Base-by-base conservation (phyloP, 2,113 vertebrate genomes). In the Melanerpes aurifrons region DNA sequence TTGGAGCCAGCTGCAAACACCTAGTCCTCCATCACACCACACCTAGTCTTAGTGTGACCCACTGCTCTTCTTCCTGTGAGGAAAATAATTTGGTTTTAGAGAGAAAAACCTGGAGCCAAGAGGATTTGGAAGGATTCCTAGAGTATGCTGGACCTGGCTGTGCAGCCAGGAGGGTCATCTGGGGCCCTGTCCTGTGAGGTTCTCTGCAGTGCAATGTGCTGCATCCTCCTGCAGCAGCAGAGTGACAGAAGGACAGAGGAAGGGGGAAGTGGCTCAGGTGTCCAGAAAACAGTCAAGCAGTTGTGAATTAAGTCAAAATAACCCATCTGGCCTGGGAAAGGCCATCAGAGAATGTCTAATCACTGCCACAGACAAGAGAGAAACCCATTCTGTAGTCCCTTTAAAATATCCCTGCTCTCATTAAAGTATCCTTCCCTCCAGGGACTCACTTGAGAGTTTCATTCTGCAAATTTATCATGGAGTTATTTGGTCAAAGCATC, bases 241-340 rank as follows among this genome's bases (percentile, higher is more conserved):
- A 83, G 32, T 16, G 68, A 87, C 92, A 92, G 87, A 92, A 94
- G 92, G 86, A 48, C 48, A 86, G 56, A 92, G 67, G 81, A 76
- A 82, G 87, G 31, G 67, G 47, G 77, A 95, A 87, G 82, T 68
- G 85, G 87, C 82, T 93, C 78, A 26, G 69, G 91, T 92, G 75
- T 73, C 89, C 84, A 77, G 59, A 87, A 79, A 80, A 74, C 75
- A 83, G 84, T 29, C 87, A 87, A 45, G 62, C 1, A 0, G 48
- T 58, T 95, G 79, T 82, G 89, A 92, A 74, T 92, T 94, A 94
- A 94, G 66, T 86, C 53, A 76, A 72, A 78, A 86, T 71, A 89
- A 89, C 91, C 93, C 93, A 95, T 92, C 87, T 95, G 95, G 89
- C 64, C 54, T 82, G 40, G 66, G 62, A 91, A 93, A 89, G 62